Evolutionary conservation across 2,888 invertebrate species (phyloP).

Genomic region (Heliconius charithonia): DNA sequence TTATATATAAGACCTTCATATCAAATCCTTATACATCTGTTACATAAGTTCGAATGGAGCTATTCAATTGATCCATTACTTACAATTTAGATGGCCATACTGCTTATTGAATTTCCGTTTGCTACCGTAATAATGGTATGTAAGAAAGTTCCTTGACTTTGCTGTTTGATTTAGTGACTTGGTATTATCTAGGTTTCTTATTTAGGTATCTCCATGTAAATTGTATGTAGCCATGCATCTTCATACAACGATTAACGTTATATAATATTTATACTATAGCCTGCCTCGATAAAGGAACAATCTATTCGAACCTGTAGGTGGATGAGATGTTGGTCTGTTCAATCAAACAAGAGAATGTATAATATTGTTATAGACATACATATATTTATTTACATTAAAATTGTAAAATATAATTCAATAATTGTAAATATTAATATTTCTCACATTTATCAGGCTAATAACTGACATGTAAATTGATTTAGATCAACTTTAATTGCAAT

Average conservation of each 20-base stretch:
- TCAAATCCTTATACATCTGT: conserved; percentile 16
- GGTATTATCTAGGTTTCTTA: neutral
- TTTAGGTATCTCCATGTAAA: neutral
- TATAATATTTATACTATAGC: too few relatives aligned
- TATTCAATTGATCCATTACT: conserved; percentile 25
- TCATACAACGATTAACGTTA: too few relatives aligned
- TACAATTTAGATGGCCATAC: conserved; percentile 23
- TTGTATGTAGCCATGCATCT: too few relatives aligned
- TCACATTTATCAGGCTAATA: conserved; percentile 25
- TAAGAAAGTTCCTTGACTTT: conserved; percentile 20
- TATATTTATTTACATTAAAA: neutral
- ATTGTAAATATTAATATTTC: conserved; percentile 25
- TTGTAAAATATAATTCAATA: neutral
- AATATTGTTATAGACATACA: too few relatives aligned
- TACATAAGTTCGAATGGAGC: conserved; percentile 17
- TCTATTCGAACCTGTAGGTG: too few relatives aligned
- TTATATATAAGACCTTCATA: conserved; percentile 7
- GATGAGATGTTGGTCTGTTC: too few relatives aligned
- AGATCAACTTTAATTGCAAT: conserved; percentile 34
- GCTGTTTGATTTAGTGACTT: neutral
- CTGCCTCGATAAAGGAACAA: too few relatives aligned
- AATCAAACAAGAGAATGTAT: too few relatives aligned
- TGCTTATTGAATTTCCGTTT: conserved; percentile 32
- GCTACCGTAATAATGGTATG: neutral
- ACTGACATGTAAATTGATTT: conserved; percentile 34